Percentiles rank a stretch among this genome's conserved stretches.
Evolutionary conservation across 64 coral and sea anemone genomes (phyloP).

Genomic region (Orbicella faveolata): DNA sequence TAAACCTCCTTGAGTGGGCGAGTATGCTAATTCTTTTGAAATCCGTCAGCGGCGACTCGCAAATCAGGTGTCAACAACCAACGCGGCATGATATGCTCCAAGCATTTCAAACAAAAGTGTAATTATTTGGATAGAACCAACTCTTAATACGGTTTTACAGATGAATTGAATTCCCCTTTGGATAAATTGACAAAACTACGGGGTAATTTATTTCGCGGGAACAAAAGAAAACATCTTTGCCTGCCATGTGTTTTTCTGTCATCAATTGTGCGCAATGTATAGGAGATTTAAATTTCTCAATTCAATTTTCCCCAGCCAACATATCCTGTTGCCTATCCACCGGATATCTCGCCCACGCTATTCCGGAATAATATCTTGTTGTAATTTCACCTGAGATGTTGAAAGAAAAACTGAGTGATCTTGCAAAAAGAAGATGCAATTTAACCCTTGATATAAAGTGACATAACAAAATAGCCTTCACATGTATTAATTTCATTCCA

Average conservation of each 20-base stretch:
- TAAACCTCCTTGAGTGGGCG: neutral
- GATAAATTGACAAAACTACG: conserved; percentile 9
- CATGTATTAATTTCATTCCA: no score
- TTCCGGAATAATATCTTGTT: neutral
- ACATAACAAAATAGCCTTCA: no score
- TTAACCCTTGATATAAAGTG: no score
- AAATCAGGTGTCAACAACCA: neutral
- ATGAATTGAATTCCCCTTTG: neutral
- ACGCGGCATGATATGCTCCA: neutral
- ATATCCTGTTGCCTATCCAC: no score
- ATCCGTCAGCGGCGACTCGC: conserved; percentile 9
- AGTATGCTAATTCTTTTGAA: conserved; percentile 34
- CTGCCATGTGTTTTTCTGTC: no score
- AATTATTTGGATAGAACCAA: neutral
- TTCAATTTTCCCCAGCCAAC: no score
- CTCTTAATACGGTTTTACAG: neutral
- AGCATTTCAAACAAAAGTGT: conserved; percentile 8
- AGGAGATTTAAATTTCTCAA: no score
- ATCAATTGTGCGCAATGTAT: no score
- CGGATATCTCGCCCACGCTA: neutral
- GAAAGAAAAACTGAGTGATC: no score
- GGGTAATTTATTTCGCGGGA: neutral
- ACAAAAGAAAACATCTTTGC: neutral
- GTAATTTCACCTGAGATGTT: neutral
- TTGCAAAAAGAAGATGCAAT: no score